These are phyloP conservation scores for Lagenorhynchus albirostris DNA, from an alignment of 2,113 vertebrate genomes.

Conservation along the genomic window DNA sequence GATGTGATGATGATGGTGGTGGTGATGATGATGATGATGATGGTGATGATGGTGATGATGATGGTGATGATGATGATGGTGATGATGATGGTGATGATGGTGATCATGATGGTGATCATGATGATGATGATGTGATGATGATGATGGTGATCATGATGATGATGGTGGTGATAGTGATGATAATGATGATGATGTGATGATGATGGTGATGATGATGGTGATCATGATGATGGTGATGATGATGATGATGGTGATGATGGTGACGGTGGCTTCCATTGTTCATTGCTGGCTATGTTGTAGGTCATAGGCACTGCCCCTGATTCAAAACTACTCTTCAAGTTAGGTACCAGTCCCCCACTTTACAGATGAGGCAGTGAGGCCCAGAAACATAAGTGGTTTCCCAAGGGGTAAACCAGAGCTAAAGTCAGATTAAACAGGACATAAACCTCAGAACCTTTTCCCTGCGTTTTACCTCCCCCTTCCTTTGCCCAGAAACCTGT, in stretches of 20 bases:
- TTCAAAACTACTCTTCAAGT: background rate
- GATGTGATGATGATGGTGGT: background rate
- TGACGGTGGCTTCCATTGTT: too few species aligned
- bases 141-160: rapidly evolving
- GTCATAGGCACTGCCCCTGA: background rate
- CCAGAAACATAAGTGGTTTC: background rate
- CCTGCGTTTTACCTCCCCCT: background rate
- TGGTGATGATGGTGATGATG: too few species aligned
- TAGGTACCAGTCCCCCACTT: background rate
- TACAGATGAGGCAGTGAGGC: background rate
- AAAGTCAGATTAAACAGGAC: background rate
- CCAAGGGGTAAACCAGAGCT: background rate
- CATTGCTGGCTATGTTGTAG: background rate
- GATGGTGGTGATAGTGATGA: background rate
- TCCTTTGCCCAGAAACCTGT: background rate
- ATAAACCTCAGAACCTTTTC: background rate
- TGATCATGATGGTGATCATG: rapidly evolving
- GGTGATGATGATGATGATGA: background rate
- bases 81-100: rapidly evolving
- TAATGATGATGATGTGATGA: rapidly evolving
- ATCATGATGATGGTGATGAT: background rate
- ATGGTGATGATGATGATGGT: background rate
- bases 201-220: background rate
- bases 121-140: rapidly evolving
- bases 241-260: background rate